Conservation (phyloP, 92 coral and sea anemone species). For the Parazoanthus atlanticus region DNA sequence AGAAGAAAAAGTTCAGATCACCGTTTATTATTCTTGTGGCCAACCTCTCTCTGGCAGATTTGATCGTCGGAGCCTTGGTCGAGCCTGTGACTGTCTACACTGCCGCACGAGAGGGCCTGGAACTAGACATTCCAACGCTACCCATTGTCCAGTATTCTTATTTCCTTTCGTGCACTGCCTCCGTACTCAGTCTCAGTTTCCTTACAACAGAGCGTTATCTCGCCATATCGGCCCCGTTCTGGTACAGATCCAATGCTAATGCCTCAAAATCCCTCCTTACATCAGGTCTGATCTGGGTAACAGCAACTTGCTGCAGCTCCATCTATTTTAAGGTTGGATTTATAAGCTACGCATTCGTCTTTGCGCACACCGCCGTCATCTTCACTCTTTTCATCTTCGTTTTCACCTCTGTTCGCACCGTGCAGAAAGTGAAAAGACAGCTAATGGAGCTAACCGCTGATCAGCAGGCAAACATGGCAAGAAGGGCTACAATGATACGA, state of each 20-base stretch:
- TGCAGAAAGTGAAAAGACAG: constrained; percentile 22
- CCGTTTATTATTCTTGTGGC: constrained; percentile 23
- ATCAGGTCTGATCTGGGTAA: constrained; percentile 15
- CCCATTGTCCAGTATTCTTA: constrained; percentile 32
- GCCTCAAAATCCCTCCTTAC: constrained; percentile 4
- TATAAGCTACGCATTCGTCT: constrained; percentile 26
- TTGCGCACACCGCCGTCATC: constrained; percentile 30
- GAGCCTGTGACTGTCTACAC: constrained; percentile 32
- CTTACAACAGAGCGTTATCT: constrained; percentile 38
- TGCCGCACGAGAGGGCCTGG: constrained; percentile 37
- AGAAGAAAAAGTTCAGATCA: constrained; percentile 20
- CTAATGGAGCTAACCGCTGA: neutral
- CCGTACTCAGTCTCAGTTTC: constrained; percentile 27
- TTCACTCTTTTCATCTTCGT: constrained; percentile 30
- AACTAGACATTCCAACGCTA: constrained; percentile 1
- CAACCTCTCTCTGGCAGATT: constrained; percentile 33
- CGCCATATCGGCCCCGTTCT: constrained; percentile 34
- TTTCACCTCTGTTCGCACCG: constrained; percentile 37
- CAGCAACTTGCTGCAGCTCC: neutral
- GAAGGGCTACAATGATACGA: neutral
- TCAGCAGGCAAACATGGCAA: neutral
- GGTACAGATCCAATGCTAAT: constrained; percentile 29
- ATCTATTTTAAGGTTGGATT: constrained; percentile 32
- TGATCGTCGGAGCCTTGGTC: constrained; percentile 26
- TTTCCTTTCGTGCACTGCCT: constrained; percentile 32